These are phyloP conservation scores for Hypanus sabinus DNA, from an alignment of 2,113 vertebrate species.

Conservation along the genomic window DNA sequence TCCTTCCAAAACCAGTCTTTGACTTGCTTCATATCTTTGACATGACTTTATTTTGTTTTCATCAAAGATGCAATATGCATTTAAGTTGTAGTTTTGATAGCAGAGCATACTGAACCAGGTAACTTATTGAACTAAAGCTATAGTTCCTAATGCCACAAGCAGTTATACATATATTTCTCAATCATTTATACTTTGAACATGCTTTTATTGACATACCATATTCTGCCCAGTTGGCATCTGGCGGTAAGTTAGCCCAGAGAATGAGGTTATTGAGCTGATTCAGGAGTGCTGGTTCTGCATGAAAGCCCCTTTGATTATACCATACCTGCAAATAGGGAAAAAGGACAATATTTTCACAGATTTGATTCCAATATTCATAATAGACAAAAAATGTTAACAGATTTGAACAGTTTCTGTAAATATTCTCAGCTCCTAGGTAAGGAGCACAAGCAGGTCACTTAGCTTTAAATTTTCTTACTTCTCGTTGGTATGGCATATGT, in stretches of 20 bases:
- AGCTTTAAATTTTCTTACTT: background rate
- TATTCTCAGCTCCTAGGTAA: background rate
- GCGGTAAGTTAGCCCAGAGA: slow-evolving; percentile 54
- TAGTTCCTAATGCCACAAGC: background rate
- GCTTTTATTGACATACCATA: slow-evolving; percentile 51
- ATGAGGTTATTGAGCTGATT: slow-evolving; percentile 63
- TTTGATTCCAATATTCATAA: background rate
- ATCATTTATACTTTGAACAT: background rate
- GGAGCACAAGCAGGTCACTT: background rate
- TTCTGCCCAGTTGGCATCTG: slow-evolving; percentile 48
- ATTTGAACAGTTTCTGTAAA: background rate
- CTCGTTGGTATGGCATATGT: background rate
- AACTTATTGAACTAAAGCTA: too few relatives aligned
- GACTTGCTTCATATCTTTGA: too few relatives aligned
- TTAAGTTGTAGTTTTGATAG: background rate
- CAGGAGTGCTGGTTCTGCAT: slow-evolving; percentile 55
- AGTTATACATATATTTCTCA: background rate
- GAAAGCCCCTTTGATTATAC: slow-evolving; percentile 62
- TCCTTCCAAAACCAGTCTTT: background rate
- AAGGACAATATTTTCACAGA: background rate
- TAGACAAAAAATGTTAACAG: background rate
- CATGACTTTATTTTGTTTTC: background rate
- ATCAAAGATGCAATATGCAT: background rate
- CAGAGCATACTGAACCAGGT: background rate
- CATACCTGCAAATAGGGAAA: slow-evolving; percentile 53